Evolutionary conservation across 2,797 vertebrate species (phyloP).

Genomic region (Acrocephalus scirpaceus): DNA sequence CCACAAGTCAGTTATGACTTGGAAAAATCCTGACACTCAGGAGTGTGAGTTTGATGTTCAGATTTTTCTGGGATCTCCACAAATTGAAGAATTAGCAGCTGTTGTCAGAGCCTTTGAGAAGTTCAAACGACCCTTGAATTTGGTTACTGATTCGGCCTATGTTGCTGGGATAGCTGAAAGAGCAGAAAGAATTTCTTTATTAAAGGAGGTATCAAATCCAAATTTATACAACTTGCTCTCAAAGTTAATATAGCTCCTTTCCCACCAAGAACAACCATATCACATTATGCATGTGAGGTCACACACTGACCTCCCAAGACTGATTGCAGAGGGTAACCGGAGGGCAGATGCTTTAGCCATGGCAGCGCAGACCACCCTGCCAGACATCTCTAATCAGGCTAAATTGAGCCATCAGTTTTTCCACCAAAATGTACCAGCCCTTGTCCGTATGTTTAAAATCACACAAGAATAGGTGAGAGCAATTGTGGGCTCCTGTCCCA

Average conservation of each 20-base stretch:
- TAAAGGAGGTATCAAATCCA: not conserved
- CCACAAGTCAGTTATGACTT: no score
- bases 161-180: not conserved
- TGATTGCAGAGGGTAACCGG: not conserved
- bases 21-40: no score
- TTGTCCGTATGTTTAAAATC: not conserved
- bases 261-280: not conserved
- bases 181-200: not conserved
- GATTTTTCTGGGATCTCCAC: no score
- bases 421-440: not conserved
- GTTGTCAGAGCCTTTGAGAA: no score
- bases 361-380: not conserved
- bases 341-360: not conserved
- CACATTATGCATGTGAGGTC: not conserved
- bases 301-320: not conserved
- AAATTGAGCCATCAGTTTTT: not conserved
- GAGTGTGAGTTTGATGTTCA: no score
- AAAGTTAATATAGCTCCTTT: not conserved
- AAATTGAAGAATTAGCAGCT: no score
- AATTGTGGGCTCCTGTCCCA: not conserved
- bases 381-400: not conserved
- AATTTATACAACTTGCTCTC: not conserved
- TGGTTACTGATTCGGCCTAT: not conserved
- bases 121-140: not conserved
- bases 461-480: not conserved